Evolutionary conservation across 2,113 vertebrate genomes (phyloP).

Genomic region (Antechinus flavipes): DNA sequence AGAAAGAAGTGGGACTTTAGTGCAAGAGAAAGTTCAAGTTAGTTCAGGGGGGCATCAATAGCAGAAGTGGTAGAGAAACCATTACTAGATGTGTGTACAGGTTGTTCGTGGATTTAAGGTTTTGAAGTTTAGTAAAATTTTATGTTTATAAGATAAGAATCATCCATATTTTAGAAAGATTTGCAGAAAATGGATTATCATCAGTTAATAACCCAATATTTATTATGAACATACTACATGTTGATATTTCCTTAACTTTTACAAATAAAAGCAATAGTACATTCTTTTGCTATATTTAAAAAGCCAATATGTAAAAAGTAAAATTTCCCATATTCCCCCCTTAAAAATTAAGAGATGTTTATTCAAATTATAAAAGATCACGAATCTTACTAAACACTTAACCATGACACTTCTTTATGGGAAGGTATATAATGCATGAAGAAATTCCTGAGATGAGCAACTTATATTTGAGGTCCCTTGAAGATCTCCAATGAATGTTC

Average conservation of each 20-base stretch:
- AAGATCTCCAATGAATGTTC: neutral
- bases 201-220: neutral
- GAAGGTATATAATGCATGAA: conserved; percentile 7
- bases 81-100: neutral
- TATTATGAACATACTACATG: neutral
- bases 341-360: neutral
- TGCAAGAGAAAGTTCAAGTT: neutral
- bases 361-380: conserved; percentile 13
- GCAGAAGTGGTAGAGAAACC: neutral
- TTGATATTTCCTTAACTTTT: neutral
- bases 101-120: neutral
- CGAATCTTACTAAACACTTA: conserved; percentile 3
- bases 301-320: neutral
- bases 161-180: neutral
- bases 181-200: neutral
- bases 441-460: neutral
- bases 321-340: neutral
- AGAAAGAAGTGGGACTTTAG: neutral
- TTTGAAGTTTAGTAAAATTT: neutral
- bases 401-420: neutral
- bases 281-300: neutral
- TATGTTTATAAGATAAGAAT: neutral
- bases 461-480: neutral
- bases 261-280: neutral
- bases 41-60: neutral